These are phyloP conservation scores for Polyploca ridens DNA, from an alignment of 2,888 invertebrate species.

Conservation along the genomic window DNA sequence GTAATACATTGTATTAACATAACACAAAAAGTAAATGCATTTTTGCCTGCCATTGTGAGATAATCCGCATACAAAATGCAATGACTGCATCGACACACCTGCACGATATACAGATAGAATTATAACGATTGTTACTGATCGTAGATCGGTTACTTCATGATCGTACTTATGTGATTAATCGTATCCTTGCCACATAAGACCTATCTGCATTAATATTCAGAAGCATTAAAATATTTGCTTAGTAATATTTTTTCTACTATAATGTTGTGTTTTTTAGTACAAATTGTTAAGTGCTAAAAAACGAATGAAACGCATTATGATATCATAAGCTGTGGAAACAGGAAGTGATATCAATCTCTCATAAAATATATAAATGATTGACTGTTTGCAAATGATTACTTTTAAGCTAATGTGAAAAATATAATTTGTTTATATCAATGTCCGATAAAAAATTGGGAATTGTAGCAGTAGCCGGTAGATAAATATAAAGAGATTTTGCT, in stretches of 20 bases:
- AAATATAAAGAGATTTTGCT: background rate
- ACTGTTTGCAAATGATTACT: background rate
- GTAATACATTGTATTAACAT: background rate
- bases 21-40: slow-evolving; percentile 19
- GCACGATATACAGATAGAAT: slow-evolving; percentile 19
- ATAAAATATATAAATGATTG: background rate
- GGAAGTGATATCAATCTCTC: background rate
- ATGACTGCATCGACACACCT: slow-evolving; percentile 31
- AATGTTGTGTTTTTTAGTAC: background rate
- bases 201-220: background rate
- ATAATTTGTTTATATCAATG: too few relatives aligned
- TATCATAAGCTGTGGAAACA: background rate
- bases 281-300: background rate
- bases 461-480: background rate
- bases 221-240: background rate
- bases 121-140: background rate
- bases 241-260: background rate
- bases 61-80: slow-evolving; percentile 31
- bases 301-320: background rate
- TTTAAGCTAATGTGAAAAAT: background rate
- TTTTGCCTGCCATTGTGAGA: slow-evolving; percentile 30
- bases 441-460: too few relatives aligned
- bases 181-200: background rate
- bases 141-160: background rate
- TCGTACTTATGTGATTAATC: background rate